These are phyloP conservation scores for Aphaenogaster ashmeadi DNA, from an alignment of 1,140 invertebrate genomes.

Conservation along the genomic window DNA sequence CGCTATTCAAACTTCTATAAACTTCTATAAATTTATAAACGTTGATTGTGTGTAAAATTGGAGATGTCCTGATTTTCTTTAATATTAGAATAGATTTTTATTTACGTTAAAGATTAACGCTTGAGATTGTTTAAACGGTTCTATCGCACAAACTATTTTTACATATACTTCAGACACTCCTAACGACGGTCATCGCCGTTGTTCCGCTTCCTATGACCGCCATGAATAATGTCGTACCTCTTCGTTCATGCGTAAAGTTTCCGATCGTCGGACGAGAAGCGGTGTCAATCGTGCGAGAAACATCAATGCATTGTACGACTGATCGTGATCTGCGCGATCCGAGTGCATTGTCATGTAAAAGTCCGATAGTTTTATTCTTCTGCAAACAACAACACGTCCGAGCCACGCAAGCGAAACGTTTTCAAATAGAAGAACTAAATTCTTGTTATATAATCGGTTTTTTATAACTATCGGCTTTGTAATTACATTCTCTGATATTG, in stretches of 20 bases:
- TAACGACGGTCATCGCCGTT: slow-evolving; percentile 67
- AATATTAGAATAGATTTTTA: slow-evolving; percentile 1
- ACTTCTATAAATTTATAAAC: neutral
- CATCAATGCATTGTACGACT: slow-evolving; percentile 70
- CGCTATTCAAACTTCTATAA: neutral
- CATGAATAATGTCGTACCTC: slow-evolving; percentile 73
- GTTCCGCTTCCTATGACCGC: slow-evolving; percentile 74
- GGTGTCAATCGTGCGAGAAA: slow-evolving; percentile 77
- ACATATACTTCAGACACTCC: slow-evolving; percentile 40
- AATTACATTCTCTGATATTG: neutral
- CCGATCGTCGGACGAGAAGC: slow-evolving; percentile 71
- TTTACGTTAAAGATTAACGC: neutral
- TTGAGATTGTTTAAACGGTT: neutral
- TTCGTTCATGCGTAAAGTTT: slow-evolving; percentile 77
- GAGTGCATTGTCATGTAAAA: slow-evolving; percentile 72
- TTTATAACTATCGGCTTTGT: too few relatives aligned
- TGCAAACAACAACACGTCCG: slow-evolving; percentile 36
- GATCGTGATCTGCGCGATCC: slow-evolving; percentile 47
- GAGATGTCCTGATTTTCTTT: neutral
- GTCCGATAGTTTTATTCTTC: slow-evolving; percentile 47
- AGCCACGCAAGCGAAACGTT: neutral
- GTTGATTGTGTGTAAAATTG: neutral
- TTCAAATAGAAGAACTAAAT: neutral
- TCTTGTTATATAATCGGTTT: neutral
- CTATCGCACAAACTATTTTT: slow-evolving; percentile 1